A percentile compares a stretch with the other conserved stretches of the same genome.
These are phyloP conservation scores for Monopis laevigella DNA, from an alignment of 2,888 invertebrate species.

Conservation along the genomic window DNA sequence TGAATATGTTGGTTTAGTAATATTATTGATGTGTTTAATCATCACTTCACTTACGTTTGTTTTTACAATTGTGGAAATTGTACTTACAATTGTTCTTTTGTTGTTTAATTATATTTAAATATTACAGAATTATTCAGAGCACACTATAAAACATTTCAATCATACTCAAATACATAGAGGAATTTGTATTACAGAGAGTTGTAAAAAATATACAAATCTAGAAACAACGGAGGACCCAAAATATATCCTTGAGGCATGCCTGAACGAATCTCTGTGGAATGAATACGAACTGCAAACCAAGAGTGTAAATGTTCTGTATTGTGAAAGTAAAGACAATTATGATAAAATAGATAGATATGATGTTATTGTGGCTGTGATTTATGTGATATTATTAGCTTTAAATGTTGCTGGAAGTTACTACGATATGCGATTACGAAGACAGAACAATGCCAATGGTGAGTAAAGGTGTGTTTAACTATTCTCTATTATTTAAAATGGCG, in stretches of 20 bases:
- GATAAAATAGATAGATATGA: slow-evolving; percentile 32
- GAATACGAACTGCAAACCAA: slow-evolving; percentile 36
- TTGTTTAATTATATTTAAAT: neutral
- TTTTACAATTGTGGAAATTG: too few relatives aligned
- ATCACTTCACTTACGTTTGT: too few relatives aligned
- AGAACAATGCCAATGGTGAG: slow-evolving; percentile 4
- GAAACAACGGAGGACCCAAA: slow-evolving; percentile 26
- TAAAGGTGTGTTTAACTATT: too few relatives aligned
- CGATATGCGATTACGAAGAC: slow-evolving; percentile 23
- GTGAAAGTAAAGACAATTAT: slow-evolving; percentile 31
- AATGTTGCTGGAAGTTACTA: slow-evolving; percentile 44
- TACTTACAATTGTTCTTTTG: too few relatives aligned
- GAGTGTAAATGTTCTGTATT: slow-evolving; percentile 34
- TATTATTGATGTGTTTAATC: too few relatives aligned
- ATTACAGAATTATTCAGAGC: slow-evolving; percentile 43
- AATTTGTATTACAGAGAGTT: slow-evolving; percentile 39
- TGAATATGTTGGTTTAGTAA: too few relatives aligned
- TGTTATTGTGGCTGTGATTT: slow-evolving; percentile 33
- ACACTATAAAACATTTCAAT: slow-evolving; percentile 45
- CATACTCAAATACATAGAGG: slow-evolving; percentile 50
- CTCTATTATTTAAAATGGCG: too few relatives aligned
- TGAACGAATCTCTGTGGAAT: slow-evolving; percentile 38
- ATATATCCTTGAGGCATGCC: slow-evolving; percentile 39
- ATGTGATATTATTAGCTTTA: slow-evolving; percentile 33
- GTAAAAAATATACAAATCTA: slow-evolving; percentile 26